phyloP scores from a whole-genome alignment of 1,140 invertebrate genomes.

The Eueides isabella region DNA sequence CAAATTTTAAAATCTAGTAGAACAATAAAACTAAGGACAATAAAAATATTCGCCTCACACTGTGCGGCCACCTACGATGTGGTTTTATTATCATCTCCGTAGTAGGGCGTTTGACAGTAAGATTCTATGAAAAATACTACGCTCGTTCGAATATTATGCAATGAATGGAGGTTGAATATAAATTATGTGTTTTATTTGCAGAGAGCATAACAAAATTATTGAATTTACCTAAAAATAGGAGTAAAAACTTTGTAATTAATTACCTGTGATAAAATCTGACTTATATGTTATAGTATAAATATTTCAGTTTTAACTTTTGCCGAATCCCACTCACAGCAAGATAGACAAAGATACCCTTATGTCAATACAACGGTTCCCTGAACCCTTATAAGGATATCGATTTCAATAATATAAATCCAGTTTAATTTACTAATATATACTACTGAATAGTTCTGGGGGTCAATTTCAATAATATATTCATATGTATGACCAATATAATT shows the following conservation, averaged over 20 bases:
- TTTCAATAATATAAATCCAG: too few relatives aligned
- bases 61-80: slow-evolving; percentile 71
- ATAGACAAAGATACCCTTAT: too few relatives aligned
- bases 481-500: too few relatives aligned
- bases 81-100: slow-evolving; percentile 56
- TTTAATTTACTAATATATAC: too few relatives aligned
- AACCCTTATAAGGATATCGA: too few relatives aligned
- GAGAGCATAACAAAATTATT: background rate
- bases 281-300: too few relatives aligned
- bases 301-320: too few relatives aligned
- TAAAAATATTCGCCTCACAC: slow-evolving; percentile 64
- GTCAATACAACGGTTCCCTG: too few relatives aligned
- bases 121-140: slow-evolving; percentile 52
- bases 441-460: too few relatives aligned
- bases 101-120: slow-evolving; percentile 43
- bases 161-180: background rate
- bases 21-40: slow-evolving; percentile 63
- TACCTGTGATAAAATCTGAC: background rate
- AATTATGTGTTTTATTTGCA: slow-evolving; percentile 13
- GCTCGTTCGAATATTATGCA: slow-evolving; percentile 16
- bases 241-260: background rate
- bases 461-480: too few relatives aligned
- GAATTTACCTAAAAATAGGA: background rate
- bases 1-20: slow-evolving; percentile 67
- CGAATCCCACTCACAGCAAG: too few relatives aligned